Conservation (phyloP, 1,140 invertebrate genomes). For the Penaeus chinensis region DNA sequence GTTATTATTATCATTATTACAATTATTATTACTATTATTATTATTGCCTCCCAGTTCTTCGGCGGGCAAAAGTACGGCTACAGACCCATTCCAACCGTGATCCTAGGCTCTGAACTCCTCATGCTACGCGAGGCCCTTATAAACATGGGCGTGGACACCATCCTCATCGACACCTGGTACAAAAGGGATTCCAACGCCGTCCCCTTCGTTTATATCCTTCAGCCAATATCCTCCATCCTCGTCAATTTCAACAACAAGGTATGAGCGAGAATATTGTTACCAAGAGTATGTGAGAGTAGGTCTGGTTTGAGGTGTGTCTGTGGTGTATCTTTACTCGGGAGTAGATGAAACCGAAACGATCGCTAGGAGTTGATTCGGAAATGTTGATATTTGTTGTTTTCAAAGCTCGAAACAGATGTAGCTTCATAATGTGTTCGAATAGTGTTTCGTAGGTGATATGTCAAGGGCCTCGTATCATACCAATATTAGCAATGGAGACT, state of each 20-base stretch:
- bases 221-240: conserved; percentile 96
- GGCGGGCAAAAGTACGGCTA: conserved; percentile 99
- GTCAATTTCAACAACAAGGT: conserved; percentile 99
- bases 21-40: neutral
- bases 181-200: conserved; percentile 96
- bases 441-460: no score
- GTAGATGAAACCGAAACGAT: no score
- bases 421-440: no score
- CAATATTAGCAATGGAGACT: no score
- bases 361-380: no score
- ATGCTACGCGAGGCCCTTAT: conserved; percentile 86
- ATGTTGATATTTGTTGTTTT: no score
- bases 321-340: no score
- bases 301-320: no score
- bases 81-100: conserved; percentile 94
- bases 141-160: conserved; percentile 83
- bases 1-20: neutral
- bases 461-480: no score
- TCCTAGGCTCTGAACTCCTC: conserved; percentile 90
- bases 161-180: conserved; percentile 93
- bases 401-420: no score
- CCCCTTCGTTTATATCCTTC: conserved; percentile 90
- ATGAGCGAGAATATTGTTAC: no score
- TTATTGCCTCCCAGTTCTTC: conserved; percentile 78
- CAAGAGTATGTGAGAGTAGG: no score